Evolutionary conservation across 2,797 vertebrate genomes (phyloP).

Genomic region (Helicolenus hilgendorfi): DNA sequence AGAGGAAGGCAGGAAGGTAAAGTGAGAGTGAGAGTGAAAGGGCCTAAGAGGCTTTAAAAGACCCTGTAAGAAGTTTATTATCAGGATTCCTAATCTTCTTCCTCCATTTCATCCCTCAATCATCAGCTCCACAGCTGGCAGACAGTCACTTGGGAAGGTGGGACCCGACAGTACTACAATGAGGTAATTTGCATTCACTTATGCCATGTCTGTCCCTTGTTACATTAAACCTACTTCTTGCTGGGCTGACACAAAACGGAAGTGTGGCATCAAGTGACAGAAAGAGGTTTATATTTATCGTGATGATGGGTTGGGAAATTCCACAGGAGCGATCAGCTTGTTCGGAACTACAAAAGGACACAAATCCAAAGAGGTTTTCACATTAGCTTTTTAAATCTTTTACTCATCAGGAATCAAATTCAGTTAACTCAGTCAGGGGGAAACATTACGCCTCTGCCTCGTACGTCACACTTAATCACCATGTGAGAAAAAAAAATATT

Average conservation of each 20-base stretch:
- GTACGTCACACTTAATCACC: background rate
- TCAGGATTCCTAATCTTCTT: constrained; percentile 72
- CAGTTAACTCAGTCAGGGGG: background rate
- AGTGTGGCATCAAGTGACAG: background rate
- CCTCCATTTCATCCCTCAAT: constrained; percentile 60
- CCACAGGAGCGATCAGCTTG: background rate
- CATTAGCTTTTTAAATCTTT: background rate
- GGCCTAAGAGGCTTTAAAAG: constrained; percentile 67
- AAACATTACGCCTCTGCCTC: background rate
- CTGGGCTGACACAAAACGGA: background rate
- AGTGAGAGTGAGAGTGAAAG: constrained; percentile 41
- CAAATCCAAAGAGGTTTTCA: background rate
- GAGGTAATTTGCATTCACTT: constrained; percentile 50
- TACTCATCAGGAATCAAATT: background rate
- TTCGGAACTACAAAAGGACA: background rate
- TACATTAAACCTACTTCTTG: constrained; percentile 2
- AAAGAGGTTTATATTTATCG: background rate
- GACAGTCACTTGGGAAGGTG: constrained; percentile 2
- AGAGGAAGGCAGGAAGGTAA: constrained; percentile 37
- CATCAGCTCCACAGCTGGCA: constrained; percentile 55
- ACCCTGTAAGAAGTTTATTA: constrained; percentile 68
- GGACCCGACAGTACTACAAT: constrained; percentile 4
- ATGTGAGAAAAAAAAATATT: background rate
- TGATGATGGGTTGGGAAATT: background rate
- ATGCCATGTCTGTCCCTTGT: background rate